Evolutionary conservation across 2,113 vertebrate species (phyloP).

Genomic region (Cyanoramphus novaezelandiae): DNA sequence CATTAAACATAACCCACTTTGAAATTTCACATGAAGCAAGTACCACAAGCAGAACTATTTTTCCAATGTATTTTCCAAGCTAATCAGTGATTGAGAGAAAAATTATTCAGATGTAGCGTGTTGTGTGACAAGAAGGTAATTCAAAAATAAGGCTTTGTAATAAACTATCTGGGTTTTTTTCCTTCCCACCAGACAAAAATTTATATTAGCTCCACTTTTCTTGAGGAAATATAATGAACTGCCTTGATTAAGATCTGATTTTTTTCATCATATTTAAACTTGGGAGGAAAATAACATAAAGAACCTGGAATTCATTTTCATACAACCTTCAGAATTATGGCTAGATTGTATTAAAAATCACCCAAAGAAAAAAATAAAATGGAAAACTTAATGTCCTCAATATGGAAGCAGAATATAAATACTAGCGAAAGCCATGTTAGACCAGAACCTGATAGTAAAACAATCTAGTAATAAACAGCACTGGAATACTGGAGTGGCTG

Average conservation of each 20-base stretch:
- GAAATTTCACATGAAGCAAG: background rate
- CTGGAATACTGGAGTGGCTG: background rate
- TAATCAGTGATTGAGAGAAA: background rate
- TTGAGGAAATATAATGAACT: background rate
- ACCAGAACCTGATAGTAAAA: background rate
- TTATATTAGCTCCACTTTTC: background rate
- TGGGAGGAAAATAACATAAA: background rate
- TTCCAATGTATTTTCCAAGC: background rate
- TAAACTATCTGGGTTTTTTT: fast-evolving
- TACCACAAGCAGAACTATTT: background rate
- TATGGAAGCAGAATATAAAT: background rate
- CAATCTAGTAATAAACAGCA: background rate
- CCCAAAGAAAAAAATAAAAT: background rate
- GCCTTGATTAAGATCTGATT: background rate
- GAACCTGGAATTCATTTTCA: background rate
- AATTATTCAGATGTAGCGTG: background rate
- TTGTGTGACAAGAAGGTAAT: background rate
- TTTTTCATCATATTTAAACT: background rate
- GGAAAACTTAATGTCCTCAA: background rate
- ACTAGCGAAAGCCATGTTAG: background rate
- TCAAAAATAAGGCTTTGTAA: background rate
- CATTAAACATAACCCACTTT: background rate
- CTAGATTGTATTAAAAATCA: background rate
- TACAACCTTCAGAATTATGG: background rate
- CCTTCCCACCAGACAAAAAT: background rate